Percentiles rank a stretch among this genome's conserved stretches.
These are phyloP conservation scores for Julus scanicus DNA, from an alignment of 2,888 invertebrate species.

Conservation along the genomic window DNA sequence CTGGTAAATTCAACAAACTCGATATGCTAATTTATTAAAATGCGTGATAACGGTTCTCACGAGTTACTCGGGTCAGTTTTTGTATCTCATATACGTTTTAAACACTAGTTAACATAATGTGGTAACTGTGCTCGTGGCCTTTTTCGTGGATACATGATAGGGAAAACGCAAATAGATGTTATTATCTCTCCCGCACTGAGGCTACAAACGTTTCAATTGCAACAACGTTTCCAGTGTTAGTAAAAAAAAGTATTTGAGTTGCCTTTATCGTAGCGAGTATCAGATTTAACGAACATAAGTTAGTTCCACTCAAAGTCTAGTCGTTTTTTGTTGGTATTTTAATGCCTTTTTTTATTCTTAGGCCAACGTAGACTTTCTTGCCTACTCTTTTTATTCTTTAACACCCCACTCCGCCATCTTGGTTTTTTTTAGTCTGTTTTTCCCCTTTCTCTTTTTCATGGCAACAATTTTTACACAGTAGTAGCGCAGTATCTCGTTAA, in stretches of 20 bases:
- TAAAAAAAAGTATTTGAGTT: background rate
- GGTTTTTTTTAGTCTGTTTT: background rate
- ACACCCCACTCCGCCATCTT: background rate
- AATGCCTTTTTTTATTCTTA: background rate
- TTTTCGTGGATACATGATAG: background rate
- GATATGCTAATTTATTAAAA: background rate
- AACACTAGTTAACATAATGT: background rate
- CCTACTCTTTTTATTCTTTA: background rate
- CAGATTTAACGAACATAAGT: slow-evolving; percentile 35
- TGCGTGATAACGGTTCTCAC: background rate
- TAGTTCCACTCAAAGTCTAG: slow-evolving; percentile 14
- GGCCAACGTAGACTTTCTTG: background rate
- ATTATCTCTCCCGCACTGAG: background rate
- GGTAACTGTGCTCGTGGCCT: background rate
- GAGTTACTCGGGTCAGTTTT: background rate
- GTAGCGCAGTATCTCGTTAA: slow-evolving; percentile 5
- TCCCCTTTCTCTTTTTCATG: background rate
- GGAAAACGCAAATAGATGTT: background rate
- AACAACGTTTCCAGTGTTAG: slow-evolving; percentile 11
- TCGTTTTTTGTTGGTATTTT: background rate
- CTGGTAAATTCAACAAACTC: too few species aligned
- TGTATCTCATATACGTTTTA: background rate
- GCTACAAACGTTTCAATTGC: background rate
- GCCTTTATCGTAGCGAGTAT: slow-evolving; percentile 24
- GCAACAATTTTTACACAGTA: background rate